A percentile compares a stretch with the other conserved stretches of the same genome.
Evolutionary conservation across 2,888 invertebrate genomes (phyloP).

Genomic region (Heliconius hortense): DNA sequence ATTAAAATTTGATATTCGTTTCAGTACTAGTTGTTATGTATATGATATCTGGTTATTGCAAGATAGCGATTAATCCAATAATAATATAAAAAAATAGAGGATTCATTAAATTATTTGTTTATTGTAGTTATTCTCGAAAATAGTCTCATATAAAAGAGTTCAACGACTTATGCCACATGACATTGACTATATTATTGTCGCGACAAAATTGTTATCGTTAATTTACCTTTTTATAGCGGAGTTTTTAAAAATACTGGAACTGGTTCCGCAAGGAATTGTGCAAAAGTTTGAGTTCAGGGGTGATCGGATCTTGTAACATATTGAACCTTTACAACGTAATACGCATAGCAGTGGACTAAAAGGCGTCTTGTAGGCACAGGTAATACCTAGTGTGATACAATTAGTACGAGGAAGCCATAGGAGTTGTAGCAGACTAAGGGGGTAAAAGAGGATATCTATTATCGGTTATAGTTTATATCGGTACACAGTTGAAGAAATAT

Average conservation of each 20-base stretch:
- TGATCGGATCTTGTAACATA: neutral
- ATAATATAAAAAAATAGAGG: neutral
- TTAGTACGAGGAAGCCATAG: conserved; percentile 7
- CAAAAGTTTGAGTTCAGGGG: neutral
- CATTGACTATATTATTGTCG: conserved; percentile 9
- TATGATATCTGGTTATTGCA: conserved; percentile 18
- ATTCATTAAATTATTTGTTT: conserved; percentile 7
- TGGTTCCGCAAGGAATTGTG: neutral
- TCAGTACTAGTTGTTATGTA: conserved; percentile 24
- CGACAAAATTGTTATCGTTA: conserved; percentile 13
- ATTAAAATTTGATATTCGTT: conserved; percentile 44
- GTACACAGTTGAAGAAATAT: neutral
- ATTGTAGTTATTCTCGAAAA: conserved; percentile 16
- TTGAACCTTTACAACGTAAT: neutral
- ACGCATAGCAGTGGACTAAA: neutral
- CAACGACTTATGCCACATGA: conserved; percentile 56
- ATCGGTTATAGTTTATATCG: neutral
- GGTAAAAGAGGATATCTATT: neutral
- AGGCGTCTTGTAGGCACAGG: neutral
- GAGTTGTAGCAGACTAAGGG: conserved; percentile 1
- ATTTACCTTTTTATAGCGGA: neutral
- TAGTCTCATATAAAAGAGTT: conserved; percentile 64
- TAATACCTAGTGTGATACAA: conserved; percentile 13
- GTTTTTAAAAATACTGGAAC: neutral
- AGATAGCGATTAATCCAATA: neutral